These are phyloP conservation scores for Drosophila nigromelanica DNA, from an alignment of 1,140 invertebrate species.

Conservation along the genomic window DNA sequence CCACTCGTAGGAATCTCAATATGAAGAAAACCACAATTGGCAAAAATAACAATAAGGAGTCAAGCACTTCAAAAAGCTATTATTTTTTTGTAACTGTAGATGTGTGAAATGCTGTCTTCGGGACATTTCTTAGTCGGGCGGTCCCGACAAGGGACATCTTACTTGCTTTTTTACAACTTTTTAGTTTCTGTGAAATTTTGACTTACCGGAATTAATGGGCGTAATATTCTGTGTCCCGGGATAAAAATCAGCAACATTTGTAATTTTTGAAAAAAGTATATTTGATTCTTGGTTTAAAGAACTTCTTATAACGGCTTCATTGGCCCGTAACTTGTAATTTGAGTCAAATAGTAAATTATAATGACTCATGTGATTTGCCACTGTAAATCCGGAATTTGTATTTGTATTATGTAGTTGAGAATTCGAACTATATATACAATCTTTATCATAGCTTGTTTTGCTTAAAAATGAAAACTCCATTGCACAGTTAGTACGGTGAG, in stretches of 20 bases:
- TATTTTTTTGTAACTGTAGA: too few relatives aligned
- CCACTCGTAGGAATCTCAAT: too few relatives aligned
- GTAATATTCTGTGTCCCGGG: conserved; percentile 60
- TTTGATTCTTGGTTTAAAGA: conserved; percentile 68
- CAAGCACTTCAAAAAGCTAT: too few relatives aligned
- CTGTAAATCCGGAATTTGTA: conserved; percentile 48
- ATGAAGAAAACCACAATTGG: too few relatives aligned
- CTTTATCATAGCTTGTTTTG: conserved; percentile 70
- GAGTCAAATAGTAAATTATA: conserved; percentile 71
- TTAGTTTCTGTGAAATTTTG: too few relatives aligned
- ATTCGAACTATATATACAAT: conserved; percentile 64
- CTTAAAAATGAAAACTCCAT: conserved; percentile 78
- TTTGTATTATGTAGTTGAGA: conserved; percentile 56
- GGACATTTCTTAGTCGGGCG: too few relatives aligned
- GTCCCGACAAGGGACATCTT: too few relatives aligned
- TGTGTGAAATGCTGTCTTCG: too few relatives aligned
- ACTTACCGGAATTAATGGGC: conserved; percentile 62
- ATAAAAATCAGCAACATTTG: conserved; percentile 70
- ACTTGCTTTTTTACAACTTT: too few relatives aligned
- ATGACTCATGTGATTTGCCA: conserved; percentile 67
- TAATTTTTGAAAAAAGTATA: conserved; percentile 70
- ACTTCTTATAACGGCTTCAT: conserved; percentile 63
- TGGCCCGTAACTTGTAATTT: conserved; percentile 63
- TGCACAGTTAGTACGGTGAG: conserved; percentile 33
- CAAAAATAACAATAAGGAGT: too few relatives aligned